These are phyloP conservation scores for Drosophila ambigua DNA, from an alignment of 1,140 invertebrate genomes.

Conservation along the genomic window DNA sequence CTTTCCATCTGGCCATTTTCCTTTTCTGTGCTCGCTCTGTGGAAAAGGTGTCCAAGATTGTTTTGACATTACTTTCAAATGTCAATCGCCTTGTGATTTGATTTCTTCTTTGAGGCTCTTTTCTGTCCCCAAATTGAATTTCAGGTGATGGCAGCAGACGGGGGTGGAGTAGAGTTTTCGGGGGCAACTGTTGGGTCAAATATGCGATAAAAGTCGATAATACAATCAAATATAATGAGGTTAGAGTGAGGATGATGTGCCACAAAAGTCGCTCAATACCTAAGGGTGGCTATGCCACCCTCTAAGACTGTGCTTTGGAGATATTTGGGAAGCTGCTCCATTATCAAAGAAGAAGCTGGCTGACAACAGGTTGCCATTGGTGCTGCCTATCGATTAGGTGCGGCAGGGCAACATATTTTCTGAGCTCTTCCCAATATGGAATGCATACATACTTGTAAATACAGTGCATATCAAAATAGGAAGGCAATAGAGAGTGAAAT, in stretches of 20 bases:
- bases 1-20: conserved; percentile 3
- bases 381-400: conserved; percentile 53
- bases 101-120: conserved; percentile 50
- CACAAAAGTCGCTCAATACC: conserved; percentile 2
- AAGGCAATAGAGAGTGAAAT: not conserved
- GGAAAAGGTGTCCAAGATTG: conserved; percentile 73
- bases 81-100: conserved; percentile 68
- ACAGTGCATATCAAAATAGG: not conserved
- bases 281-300: conserved; percentile 36
- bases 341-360: conserved; percentile 59
- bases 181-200: conserved; percentile 57
- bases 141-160: conserved; percentile 12
- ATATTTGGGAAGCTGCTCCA: conserved; percentile 24
- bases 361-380: conserved; percentile 72
- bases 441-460: not conserved
- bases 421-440: conserved; percentile 13
- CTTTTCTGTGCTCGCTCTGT: no score
- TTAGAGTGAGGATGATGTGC: conserved; percentile 41
- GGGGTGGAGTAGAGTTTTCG: conserved; percentile 18
- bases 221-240: conserved; percentile 78
- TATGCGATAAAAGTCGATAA: conserved; percentile 74
- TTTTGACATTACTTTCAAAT: conserved; percentile 81
- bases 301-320: not conserved
- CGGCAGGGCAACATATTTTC: conserved; percentile 7
- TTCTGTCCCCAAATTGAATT: conserved; percentile 68